Conservation (phyloP, 2,797 vertebrate genomes). For the Smutsia gigantea region DNA sequence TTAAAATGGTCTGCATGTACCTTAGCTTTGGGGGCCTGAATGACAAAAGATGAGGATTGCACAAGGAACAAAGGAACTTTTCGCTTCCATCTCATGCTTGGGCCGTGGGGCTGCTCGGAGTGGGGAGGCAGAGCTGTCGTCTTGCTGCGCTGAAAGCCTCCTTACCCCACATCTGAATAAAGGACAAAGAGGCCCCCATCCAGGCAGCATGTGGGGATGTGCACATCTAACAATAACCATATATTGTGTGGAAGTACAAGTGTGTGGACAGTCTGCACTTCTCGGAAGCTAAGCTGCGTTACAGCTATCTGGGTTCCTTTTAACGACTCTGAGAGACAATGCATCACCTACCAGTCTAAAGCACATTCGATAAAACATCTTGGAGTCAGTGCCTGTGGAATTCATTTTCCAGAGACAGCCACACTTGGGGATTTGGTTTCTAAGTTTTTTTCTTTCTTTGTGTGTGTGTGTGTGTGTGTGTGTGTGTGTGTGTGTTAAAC, state of each 20-base stretch:
- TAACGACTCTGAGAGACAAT: conserved; percentile 76
- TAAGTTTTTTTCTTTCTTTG: background rate
- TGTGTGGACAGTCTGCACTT: conserved; percentile 66
- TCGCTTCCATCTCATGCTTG: conserved; percentile 63
- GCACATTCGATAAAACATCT: conserved; percentile 72
- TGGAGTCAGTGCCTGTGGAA: conserved; percentile 72
- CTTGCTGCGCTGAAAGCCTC: conserved; percentile 78
- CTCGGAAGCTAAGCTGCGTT: conserved; percentile 77
- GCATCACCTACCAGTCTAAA: conserved; percentile 69
- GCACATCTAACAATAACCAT: conserved; percentile 76
- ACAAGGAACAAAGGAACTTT: conserved; percentile 81
- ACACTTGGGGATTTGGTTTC: conserved; percentile 60
- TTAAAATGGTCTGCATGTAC: conserved; percentile 73
- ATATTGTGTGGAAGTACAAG: conserved; percentile 73
- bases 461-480: background rate
- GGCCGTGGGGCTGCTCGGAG: conserved; percentile 79
- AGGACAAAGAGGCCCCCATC: conserved; percentile 75
- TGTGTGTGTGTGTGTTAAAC: conserved; percentile 21
- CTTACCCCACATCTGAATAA: conserved; percentile 82
- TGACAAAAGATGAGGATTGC: conserved; percentile 76
- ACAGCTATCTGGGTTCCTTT: conserved; percentile 60
- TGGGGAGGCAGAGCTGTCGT: conserved; percentile 78
- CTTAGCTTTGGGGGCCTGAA: conserved; percentile 75
- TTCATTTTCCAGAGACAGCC: conserved; percentile 67
- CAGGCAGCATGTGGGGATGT: conserved; percentile 70